These are phyloP conservation scores for Junco hyemalis DNA, from an alignment of 2,113 vertebrate genomes.

Conservation along the genomic window DNA sequence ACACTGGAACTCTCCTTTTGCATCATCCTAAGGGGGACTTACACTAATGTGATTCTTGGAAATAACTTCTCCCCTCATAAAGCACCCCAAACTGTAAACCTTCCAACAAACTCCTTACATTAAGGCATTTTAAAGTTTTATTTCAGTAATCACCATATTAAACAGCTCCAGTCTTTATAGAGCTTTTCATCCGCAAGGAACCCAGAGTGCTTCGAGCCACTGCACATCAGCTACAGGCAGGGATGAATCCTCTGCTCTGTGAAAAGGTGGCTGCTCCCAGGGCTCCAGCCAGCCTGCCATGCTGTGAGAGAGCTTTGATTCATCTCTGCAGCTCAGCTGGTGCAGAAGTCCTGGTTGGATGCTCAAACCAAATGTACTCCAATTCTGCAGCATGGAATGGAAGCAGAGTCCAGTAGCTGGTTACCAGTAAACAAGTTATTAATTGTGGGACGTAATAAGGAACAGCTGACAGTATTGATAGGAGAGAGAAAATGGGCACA, in stretches of 20 bases:
- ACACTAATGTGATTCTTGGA: slow-evolving; percentile 15
- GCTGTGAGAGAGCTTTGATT: rapidly evolving
- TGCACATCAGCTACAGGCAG: rapidly evolving
- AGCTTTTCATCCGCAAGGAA: neutral
- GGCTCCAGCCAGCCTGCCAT: neutral
- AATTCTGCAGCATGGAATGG: neutral
- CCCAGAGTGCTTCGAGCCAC: neutral
- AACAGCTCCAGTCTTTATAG: neutral
- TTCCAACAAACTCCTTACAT: neutral
- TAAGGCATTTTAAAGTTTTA: neutral
- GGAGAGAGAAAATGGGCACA: neutral
- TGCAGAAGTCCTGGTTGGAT: rapidly evolving
- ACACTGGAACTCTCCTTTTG: slow-evolving; percentile 12
- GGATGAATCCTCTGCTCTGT: neutral
- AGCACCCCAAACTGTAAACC: neutral
- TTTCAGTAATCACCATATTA: neutral
- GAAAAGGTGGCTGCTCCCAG: neutral
- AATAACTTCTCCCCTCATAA: slow-evolving; percentile 11
- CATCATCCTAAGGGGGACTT: neutral
- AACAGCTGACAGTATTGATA: neutral
- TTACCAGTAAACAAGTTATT: neutral
- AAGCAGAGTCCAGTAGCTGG: neutral
- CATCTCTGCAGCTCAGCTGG: neutral
- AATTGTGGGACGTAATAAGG: neutral
- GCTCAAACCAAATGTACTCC: neutral